phyloP scores from a whole-genome alignment of 35 echinoderm and acorn worm genomes.

The Ptychodera flava region DNA sequence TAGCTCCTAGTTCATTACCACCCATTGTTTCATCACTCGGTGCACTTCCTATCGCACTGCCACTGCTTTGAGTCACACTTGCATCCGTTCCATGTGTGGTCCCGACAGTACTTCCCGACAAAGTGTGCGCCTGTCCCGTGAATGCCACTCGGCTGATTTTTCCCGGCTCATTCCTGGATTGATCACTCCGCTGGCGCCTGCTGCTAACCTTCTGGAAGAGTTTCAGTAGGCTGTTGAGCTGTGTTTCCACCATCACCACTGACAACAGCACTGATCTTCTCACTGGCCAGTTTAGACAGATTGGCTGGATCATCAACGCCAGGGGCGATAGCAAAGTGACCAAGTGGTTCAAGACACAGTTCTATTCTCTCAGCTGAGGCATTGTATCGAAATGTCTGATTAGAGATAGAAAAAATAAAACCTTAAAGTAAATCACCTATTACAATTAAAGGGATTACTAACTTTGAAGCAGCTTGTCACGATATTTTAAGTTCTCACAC shows the following conservation, averaged over 20 bases:
- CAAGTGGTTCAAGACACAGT: constrained; percentile 84
- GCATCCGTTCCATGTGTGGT: too few relatives aligned
- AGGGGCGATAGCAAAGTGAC: constrained; percentile 66
- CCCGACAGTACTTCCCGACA: background rate
- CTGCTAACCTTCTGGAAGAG: background rate
- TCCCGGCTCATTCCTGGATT: background rate
- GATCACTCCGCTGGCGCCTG: background rate
- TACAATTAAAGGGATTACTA: too few relatives aligned
- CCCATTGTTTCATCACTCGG: too few relatives aligned
- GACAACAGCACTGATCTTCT: background rate
- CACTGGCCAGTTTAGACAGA: constrained; percentile 2
- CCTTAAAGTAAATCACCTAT: too few relatives aligned
- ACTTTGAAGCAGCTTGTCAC: too few relatives aligned
- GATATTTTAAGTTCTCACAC: too few relatives aligned
- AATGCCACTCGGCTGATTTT: background rate
- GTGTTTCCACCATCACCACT: background rate
- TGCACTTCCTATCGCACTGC: too few relatives aligned
- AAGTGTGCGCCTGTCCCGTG: background rate
- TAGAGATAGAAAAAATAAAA: constrained; percentile 5
- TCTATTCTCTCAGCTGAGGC: constrained; percentile 51
- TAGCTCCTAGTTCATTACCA: too few relatives aligned
- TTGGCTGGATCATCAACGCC: constrained; percentile 69
- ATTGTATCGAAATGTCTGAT: constrained; percentile 79
- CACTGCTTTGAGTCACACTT: too few relatives aligned
- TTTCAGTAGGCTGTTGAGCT: background rate